These are phyloP conservation scores for Melanotaenia parkinsoni DNA, from an alignment of 2,797 vertebrate genomes.

Conservation along the genomic window DNA sequence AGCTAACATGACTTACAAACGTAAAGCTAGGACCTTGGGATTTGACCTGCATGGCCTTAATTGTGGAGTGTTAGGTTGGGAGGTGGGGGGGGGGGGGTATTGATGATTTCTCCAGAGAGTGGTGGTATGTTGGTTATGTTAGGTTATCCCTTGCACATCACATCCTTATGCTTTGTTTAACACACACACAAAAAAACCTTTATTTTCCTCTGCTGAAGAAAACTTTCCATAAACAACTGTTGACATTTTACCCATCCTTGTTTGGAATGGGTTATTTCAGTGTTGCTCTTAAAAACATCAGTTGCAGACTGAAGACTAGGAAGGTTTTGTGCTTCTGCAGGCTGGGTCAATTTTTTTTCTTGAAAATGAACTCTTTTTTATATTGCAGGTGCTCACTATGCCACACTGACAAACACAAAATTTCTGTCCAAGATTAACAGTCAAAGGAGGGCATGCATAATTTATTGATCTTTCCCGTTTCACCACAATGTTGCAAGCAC, in stretches of 20 bases:
- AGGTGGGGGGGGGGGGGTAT: conserved; percentile 20
- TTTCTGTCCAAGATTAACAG: background rate
- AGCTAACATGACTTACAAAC: conserved; percentile 21
- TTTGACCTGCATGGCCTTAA: conserved; percentile 21
- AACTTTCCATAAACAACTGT: conserved; percentile 74
- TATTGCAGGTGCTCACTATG: background rate
- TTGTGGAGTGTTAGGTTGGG: conserved; percentile 10
- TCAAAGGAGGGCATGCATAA: conserved; percentile 1
- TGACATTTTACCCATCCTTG: conserved; percentile 52
- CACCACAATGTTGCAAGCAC: conserved; percentile 19
- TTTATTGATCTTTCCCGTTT: conserved; percentile 21
- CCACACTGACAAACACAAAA: conserved; percentile 5
- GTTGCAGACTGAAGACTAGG: conserved; percentile 14
- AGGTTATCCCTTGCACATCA: conserved; percentile 53
- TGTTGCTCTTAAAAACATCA: conserved; percentile 32
- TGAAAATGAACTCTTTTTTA: conserved; percentile 22
- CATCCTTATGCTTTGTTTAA: conserved; percentile 49
- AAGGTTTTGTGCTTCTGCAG: conserved; percentile 20
- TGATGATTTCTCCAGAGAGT: conserved; percentile 57
- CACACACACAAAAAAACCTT: conserved; percentile 41
- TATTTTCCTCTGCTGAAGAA: conserved; percentile 46
- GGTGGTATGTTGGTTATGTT: conserved; percentile 68
- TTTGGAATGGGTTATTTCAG: conserved; percentile 38
- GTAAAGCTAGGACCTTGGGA: conserved; percentile 17
- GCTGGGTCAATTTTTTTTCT: conserved; percentile 17